Conservation (phyloP, 1,140 invertebrate genomes). For the Gyrodactylus salaris region DNA sequence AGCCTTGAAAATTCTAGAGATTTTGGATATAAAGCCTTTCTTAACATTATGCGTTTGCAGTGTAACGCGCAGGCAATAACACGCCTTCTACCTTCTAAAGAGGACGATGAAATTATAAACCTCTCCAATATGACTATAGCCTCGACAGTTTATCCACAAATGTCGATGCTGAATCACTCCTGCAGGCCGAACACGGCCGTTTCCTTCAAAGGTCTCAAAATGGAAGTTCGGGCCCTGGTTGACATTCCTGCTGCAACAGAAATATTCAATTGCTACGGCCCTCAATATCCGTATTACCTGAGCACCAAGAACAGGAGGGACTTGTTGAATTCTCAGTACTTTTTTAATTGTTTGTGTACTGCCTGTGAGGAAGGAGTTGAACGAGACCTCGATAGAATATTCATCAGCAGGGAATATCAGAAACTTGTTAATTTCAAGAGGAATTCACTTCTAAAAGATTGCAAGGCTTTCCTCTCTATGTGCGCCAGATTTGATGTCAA, state of each 20-base stretch:
- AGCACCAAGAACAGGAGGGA: not conserved
- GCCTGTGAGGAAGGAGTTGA: not conserved
- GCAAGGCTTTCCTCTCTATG: not conserved
- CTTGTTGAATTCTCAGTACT: not conserved
- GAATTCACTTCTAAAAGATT: not conserved
- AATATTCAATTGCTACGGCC: not conserved
- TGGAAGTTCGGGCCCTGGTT: not conserved
- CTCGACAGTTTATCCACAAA: not conserved
- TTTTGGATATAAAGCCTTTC: not conserved
- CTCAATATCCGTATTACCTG: not conserved
- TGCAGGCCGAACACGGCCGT: not conserved
- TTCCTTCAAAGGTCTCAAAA: not conserved
- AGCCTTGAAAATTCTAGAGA: too few relatives aligned
- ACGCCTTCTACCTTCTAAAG: not conserved
- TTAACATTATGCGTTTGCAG: not conserved
- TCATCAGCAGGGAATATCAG: not conserved
- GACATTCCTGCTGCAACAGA: not conserved
- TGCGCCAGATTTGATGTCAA: not conserved
- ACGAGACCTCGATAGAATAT: not conserved
- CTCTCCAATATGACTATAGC: not conserved
- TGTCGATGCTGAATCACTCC: not conserved
- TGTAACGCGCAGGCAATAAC: not conserved
- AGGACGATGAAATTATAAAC: not conserved
- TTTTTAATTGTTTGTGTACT: not conserved
- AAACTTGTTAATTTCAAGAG: not conserved